Base-by-base conservation (phyloP, 1,140 invertebrate species). In the Brachionus sp. region DNA sequence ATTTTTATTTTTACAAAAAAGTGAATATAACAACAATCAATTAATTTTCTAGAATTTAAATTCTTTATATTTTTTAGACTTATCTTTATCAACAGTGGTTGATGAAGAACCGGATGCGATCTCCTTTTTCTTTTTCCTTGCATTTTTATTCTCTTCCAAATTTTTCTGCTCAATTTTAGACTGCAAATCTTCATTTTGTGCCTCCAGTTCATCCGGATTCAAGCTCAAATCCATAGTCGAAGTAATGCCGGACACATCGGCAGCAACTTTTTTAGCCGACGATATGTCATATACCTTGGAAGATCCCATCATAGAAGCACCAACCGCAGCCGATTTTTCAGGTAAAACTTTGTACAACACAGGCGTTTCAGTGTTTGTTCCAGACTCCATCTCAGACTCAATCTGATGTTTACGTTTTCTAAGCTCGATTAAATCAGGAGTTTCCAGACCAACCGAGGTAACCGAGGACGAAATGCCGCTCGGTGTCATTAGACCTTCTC, bases 371-470 rank as follows among this genome's bases (percentile, higher is more conserved):
- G 95, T 94, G 19, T 19, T 39, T 9, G 5, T 4, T 23, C 42
- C 42, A 70, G 87, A 86, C 88, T 98, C 97, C 93, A 97, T 96
- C 89, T 98, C 96, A 77, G 93, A 94, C 89, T 98, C 97, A 84
- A 98, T 95, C 44, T 75, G 70, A 33, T 29, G 16, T 86, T 97
- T 95, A 88, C 95, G 94, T 90, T 99, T 99, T 73, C 97, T 91
- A 44, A 99, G 90, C 89, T 99, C 97, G 87, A 99, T 98, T 86
- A 95, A 95, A 87, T 98, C 97, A 0, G 97, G 97, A 0, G 97
- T 99, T 90, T 99, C 97, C 86, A 98, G 91, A 73, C 97, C 97
- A 64, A 94, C 93, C 19, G 96, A 95, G 77, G 66, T 70, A 98
- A 84, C 39, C 10, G 70, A 84, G 1, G 39, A 77, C 5, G 68